These are phyloP conservation scores for Xerus inauris DNA, from an alignment of 2,113 vertebrate genomes.

Conservation along the genomic window DNA sequence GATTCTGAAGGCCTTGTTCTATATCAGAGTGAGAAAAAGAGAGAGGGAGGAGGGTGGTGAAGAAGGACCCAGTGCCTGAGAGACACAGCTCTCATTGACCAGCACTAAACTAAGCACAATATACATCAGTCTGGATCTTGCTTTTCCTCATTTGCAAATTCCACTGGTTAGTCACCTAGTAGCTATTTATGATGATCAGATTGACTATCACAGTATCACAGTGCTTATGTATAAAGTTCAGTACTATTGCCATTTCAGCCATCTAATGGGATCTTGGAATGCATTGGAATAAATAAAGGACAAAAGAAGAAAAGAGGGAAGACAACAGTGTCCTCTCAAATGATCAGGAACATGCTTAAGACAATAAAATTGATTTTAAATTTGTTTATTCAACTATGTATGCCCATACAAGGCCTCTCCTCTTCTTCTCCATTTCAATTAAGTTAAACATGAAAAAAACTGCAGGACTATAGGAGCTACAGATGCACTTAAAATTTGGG, in stretches of 20 bases:
- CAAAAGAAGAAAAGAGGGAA: neutral
- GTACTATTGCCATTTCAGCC: neutral
- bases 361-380: neutral
- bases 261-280: neutral
- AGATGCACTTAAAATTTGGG: neutral
- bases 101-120: fast-evolving
- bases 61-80: neutral
- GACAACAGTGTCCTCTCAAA: neutral
- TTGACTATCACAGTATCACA: too few species aligned
- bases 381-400: neutral
- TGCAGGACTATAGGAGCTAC: neutral
- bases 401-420: neutral
- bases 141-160: neutral
- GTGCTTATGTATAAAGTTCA: neutral
- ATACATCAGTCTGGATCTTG: neutral
- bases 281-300: too few species aligned
- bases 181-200: neutral
- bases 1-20: neutral
- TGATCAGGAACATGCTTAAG: neutral
- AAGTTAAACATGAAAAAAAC: neutral
- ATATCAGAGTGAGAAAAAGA: neutral
- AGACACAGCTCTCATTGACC: neutral
- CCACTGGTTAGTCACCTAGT: neutral
- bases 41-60: neutral
- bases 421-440: neutral